These are phyloP conservation scores for Caenorhabditis doughertyi DNA, from an alignment of 2,888 invertebrate species.

Conservation along the genomic window DNA sequence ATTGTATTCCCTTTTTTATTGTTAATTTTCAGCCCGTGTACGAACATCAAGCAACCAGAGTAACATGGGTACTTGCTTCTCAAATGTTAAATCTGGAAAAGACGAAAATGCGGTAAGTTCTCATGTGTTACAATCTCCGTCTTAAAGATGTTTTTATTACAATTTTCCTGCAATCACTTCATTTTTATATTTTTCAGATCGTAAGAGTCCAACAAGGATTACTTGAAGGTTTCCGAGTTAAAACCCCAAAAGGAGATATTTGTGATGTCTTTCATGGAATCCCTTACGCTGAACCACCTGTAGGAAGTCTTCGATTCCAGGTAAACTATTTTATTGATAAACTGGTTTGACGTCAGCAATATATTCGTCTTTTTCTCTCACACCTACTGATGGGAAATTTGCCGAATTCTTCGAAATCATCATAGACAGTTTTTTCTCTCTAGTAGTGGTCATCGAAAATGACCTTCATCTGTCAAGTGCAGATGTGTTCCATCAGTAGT, in stretches of 20 bases:
- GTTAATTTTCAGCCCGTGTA: conserved; percentile 54
- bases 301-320: conserved; percentile 70
- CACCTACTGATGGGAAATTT: conserved; percentile 30
- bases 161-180: too few relatives aligned
- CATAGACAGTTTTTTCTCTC: conserved; percentile 35
- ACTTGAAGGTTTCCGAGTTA: conserved; percentile 53
- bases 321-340: conserved; percentile 49
- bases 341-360: conserved; percentile 41
- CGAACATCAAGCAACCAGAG: conserved; percentile 62
- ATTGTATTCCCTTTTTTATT: neutral
- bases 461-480: conserved; percentile 52
- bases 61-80: conserved; percentile 58
- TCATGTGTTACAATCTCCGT: too few relatives aligned
- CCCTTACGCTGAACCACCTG: conserved; percentile 71
- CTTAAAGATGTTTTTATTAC: too few relatives aligned
- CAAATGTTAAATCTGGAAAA: conserved; percentile 36
- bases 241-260: conserved; percentile 41
- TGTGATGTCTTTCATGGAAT: conserved; percentile 71
- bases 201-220: conserved; percentile 56
- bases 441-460: conserved; percentile 24
- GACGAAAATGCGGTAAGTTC: conserved; percentile 39
- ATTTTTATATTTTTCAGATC: conserved; percentile 20
- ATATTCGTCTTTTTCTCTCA: neutral
- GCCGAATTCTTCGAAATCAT: conserved; percentile 57
- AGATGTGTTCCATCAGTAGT: conserved; percentile 22